phyloP scores from a whole-genome alignment of 1,140 invertebrate genomes.

The Condylostylus longicornis region DNA sequence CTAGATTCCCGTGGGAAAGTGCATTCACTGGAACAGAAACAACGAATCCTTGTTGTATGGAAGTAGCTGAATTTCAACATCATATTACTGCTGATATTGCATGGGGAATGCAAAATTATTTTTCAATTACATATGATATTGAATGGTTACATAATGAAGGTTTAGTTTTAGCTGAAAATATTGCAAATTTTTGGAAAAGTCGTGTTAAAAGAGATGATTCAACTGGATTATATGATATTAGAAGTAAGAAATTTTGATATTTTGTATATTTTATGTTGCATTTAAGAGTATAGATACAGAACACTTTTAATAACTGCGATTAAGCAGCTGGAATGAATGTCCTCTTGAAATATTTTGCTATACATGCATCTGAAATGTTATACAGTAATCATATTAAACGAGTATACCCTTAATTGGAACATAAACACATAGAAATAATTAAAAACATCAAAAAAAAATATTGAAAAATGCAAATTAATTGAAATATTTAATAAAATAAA shows the following conservation, averaged over 20 bases:
- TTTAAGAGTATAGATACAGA: not conserved
- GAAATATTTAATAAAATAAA: not conserved
- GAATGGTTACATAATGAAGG: slow-evolving; percentile 32
- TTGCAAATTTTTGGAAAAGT: slow-evolving; percentile 39
- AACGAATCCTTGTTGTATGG: slow-evolving; percentile 39
- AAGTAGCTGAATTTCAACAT: slow-evolving; percentile 37
- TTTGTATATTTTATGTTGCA: not conserved
- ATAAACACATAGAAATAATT: too few species aligned
- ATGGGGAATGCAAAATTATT: slow-evolving; percentile 36
- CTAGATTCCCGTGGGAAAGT: slow-evolving; percentile 38
- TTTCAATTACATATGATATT: slow-evolving; percentile 34
- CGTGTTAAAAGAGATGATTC: slow-evolving; percentile 34
- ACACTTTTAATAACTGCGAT: too few species aligned
- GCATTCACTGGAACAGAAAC: slow-evolving; percentile 40
- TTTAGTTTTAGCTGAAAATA: slow-evolving; percentile 36
- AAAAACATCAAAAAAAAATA: too few species aligned
- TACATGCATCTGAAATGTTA: too few species aligned
- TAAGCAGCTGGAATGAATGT: too few species aligned
- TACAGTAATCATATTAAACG: too few species aligned
- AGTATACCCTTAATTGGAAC: too few species aligned
- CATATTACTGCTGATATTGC: slow-evolving; percentile 39
- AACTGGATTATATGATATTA: slow-evolving; percentile 33
- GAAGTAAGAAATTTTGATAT: slow-evolving; percentile 26
- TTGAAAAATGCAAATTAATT: too few species aligned
- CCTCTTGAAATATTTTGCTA: too few species aligned